Conservation (phyloP, 1,140 invertebrate genomes). For the Sitophilus oryzae region DNA sequence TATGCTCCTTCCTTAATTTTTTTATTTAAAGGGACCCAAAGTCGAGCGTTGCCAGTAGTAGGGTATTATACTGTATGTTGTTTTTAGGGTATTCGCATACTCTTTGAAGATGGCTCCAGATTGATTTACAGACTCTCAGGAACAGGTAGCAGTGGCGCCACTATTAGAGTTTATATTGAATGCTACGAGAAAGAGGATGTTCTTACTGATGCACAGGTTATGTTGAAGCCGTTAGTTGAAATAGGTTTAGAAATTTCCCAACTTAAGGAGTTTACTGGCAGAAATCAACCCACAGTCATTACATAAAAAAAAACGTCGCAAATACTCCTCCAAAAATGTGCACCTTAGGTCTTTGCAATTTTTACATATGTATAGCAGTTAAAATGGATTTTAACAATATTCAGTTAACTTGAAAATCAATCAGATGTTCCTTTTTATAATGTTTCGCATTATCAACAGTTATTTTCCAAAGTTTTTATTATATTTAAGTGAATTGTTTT, state of each 20-base stretch:
- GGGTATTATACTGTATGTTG: constrained; percentile 13
- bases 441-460: background rate
- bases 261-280: constrained; percentile 78
- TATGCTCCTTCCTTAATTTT: too few species aligned
- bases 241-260: constrained; percentile 83
- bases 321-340: background rate
- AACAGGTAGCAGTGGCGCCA: constrained; percentile 95
- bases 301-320: constrained; percentile 61
- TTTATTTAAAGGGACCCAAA: too few species aligned
- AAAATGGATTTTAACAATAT: background rate
- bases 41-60: too few species aligned
- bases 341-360: background rate
- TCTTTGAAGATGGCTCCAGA: constrained; percentile 90
- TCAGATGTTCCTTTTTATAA: background rate
- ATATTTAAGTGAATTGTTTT: background rate
- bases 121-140: constrained; percentile 92
- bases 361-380: background rate
- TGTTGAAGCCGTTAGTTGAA: constrained; percentile 82
- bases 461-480: background rate
- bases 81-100: constrained; percentile 80
- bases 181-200: constrained; percentile 76
- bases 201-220: constrained; percentile 66
- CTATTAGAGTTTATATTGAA: constrained; percentile 91
- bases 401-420: too few species aligned
- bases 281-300: constrained; percentile 91